Evolutionary conservation across 1,140 invertebrate species (phyloP), one percentile per base, ranked within the genome.

Genomic region (Pseudoatta argentina): DNA sequence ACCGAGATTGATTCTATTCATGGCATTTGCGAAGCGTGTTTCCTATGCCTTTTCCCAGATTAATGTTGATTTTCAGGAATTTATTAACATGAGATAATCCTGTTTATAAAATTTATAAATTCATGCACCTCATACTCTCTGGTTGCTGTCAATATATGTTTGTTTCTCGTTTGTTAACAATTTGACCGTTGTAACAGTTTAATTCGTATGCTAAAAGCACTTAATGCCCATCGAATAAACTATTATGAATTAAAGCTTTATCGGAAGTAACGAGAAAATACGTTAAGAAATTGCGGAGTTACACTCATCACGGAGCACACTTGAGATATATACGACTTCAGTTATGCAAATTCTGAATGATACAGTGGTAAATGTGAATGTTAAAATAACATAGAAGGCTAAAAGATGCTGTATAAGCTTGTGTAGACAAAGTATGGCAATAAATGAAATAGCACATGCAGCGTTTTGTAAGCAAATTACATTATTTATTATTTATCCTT

Each of bases 201-300:
- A 83, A 73, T 83, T 83, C 39, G 0, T 24, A 57, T 27, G 79
- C 75, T 83, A 73, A 82, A 82, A 83, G 24, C 48, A 55, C 24
- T 63, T 83, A 73, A 83, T 63, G 27, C 14, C 12, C 24, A 61
- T 12, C 16, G 39, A 30, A 61, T 44, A 18, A 72, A 78, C 72
- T 75, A 24, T 44, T 5, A n/a, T 75, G 16, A 73, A 30, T 57
- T 73, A 61, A 59, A 73, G 55, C 69, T 83, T 83, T 63, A 75
- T 63, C 27, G 69, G 67, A 27, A 75, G 4, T 63, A 73, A 51
- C 14, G 79, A 14, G 67, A 83, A 83, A 51, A 83, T 83, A 63
- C 14, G 39, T 71, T 10, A 24, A 1, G 63, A 83, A 83, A 69
- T 83, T 83, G 69, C 8, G 39, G n/a, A 69, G 69, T 79, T 34